Conservation (phyloP, 2,888 invertebrate genomes). For the Perdita meconis region DNA sequence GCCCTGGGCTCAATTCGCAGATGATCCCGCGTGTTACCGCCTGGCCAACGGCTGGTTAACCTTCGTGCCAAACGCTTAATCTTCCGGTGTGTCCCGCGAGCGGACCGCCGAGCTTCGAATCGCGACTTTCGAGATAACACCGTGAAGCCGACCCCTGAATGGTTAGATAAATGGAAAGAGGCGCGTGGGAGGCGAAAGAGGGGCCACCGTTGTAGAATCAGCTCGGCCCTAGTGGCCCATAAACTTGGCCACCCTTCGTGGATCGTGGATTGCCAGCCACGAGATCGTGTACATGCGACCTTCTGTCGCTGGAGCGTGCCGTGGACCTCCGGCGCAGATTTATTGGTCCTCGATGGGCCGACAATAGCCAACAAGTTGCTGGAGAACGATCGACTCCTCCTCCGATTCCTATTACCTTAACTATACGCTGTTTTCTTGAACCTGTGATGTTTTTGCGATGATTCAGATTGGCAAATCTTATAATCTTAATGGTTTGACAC, state of each 20-base stretch:
- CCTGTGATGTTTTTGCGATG: not conserved
- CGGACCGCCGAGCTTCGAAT: slow-evolving; percentile 67
- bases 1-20: slow-evolving; percentile 87
- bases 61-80: slow-evolving; percentile 84
- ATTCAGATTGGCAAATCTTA: not conserved
- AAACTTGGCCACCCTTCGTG: slow-evolving; percentile 77
- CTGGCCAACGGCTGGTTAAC: slow-evolving; percentile 84
- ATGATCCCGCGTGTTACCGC: slow-evolving; percentile 86
- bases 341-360: slow-evolving; percentile 82
- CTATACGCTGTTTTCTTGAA: not conserved
- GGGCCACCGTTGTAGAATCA: slow-evolving; percentile 53
- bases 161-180: slow-evolving; percentile 61
- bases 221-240: slow-evolving; percentile 77
- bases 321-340: slow-evolving; percentile 75
- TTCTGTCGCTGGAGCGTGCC: slow-evolving; percentile 69
- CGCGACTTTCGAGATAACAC: slow-evolving; percentile 57
- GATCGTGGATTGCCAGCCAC: slow-evolving; percentile 40
- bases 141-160: slow-evolving; percentile 23
- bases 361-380: slow-evolving; percentile 83
- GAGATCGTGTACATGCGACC: slow-evolving; percentile 59
- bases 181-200: not conserved
- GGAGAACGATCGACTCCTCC: slow-evolving; percentile 77
- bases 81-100: slow-evolving; percentile 78
- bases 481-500: not conserved
- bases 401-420: slow-evolving; percentile 33